Percentiles rank a stretch among this genome's conserved stretches.
Evolutionary conservation across 92 coral and sea anemone genomes (phyloP).

Genomic region (Muricea muricata): DNA sequence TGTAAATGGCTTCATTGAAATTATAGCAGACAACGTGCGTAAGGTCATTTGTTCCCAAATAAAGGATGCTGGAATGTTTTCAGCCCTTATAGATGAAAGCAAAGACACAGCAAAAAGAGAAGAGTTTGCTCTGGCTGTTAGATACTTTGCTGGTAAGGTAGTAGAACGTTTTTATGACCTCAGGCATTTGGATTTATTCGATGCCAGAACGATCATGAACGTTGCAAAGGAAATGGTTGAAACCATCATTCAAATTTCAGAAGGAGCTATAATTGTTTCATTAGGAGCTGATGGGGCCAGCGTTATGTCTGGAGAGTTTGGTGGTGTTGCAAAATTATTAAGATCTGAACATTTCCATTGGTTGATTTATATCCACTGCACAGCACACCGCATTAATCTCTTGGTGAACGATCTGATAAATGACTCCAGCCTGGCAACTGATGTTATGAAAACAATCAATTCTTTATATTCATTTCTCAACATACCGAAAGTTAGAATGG

Average conservation of each 20-base stretch:
- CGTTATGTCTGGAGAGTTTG: slow-evolving; percentile 28
- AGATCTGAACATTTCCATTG: slow-evolving; percentile 16
- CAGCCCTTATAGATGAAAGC: background rate
- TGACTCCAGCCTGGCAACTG: slow-evolving; percentile 1
- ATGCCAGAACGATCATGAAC: no score
- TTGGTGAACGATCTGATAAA: slow-evolving; percentile 21
- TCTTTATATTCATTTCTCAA: slow-evolving; percentile 18
- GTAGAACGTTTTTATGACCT: no score
- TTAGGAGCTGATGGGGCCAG: slow-evolving; percentile 37
- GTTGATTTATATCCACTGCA: slow-evolving; percentile 34
- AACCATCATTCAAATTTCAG: no score
- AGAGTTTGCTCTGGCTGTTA: no score
- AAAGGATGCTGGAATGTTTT: background rate
- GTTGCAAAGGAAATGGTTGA: no score
- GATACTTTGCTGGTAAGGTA: no score
- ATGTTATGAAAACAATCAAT: slow-evolving; percentile 6
- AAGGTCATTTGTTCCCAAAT: slow-evolving; percentile 26
- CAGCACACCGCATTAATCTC: slow-evolving; percentile 24
- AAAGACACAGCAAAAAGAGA: slow-evolving; percentile 25
- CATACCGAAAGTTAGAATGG: slow-evolving; percentile 12
- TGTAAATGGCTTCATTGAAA: slow-evolving; percentile 15
- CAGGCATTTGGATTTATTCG: no score
- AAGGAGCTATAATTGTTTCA: no score
- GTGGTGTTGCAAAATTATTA: slow-evolving; percentile 6
- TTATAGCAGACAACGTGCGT: slow-evolving; percentile 26